Conservation (phyloP, 2,797 vertebrate genomes). For the Karalla daura region DNA sequence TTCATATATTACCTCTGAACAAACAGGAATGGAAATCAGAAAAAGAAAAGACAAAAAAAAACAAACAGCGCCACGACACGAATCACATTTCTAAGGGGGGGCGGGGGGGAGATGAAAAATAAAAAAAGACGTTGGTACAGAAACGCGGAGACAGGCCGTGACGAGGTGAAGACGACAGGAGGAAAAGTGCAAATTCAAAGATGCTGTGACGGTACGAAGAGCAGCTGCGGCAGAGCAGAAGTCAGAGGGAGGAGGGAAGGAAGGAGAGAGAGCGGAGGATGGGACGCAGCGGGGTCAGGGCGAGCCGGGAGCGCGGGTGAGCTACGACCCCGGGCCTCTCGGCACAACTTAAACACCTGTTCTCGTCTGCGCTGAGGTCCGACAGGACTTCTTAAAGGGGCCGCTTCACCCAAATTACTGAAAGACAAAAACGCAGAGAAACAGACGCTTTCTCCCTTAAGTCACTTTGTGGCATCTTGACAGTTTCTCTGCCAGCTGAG, state of each 20-base stretch:
- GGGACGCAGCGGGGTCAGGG: slow-evolving; percentile 12
- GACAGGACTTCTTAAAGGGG: not conserved
- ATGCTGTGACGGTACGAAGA: too few species aligned
- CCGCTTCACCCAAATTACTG: slow-evolving; percentile 29
- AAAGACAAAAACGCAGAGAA: not conserved
- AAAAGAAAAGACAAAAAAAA: too few species aligned
- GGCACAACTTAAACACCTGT: slow-evolving; percentile 18
- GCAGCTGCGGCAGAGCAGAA: slow-evolving; percentile 15
- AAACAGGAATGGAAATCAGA: too few species aligned
- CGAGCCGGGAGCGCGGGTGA: slow-evolving; percentile 32
- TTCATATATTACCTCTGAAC: slow-evolving; percentile 69
- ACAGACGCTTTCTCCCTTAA: not conserved
- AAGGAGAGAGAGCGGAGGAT: slow-evolving; percentile 23
- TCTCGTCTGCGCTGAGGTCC: not conserved
- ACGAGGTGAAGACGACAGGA: slow-evolving; percentile 14
- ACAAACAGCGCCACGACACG: slow-evolving; percentile 57
- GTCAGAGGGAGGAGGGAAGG: slow-evolving; percentile 10
- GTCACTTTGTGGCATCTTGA: not conserved
- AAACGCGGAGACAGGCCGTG: slow-evolving; percentile 31
- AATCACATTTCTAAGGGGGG: slow-evolving; percentile 43
- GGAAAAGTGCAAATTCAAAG: slow-evolving; percentile 47
- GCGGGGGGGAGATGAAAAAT: too few species aligned
- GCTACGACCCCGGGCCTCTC: slow-evolving; percentile 22
- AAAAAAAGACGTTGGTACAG: slow-evolving; percentile 34
- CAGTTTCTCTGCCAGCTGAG: slow-evolving; percentile 12